Evolutionary conservation across 2,113 vertebrate species (phyloP).

Genomic region (Otolemur garnettii): DNA sequence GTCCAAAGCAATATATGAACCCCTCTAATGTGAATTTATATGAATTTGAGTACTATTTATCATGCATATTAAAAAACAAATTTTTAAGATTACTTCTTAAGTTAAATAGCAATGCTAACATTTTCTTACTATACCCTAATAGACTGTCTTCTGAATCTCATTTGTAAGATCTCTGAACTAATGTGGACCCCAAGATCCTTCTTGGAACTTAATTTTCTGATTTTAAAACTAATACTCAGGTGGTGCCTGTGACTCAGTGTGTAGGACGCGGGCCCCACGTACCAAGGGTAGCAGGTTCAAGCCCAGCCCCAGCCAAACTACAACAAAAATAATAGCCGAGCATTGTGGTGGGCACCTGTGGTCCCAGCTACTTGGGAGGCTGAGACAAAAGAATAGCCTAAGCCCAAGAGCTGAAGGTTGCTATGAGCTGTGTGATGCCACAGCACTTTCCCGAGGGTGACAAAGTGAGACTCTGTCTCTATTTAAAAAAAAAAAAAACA

Average conservation of each 20-base stretch:
- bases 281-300: too few relatives aligned
- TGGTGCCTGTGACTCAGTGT: too few relatives aligned
- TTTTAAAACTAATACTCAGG: not conserved
- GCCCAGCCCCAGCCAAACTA: too few relatives aligned
- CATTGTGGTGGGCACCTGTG: too few relatives aligned
- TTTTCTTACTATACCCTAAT: not conserved
- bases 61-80: not conserved
- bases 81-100: not conserved
- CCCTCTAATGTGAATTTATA: not conserved
- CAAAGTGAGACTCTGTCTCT: too few relatives aligned
- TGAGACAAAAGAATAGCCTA: too few relatives aligned
- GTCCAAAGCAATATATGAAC: not conserved
- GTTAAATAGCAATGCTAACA: not conserved
- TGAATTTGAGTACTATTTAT: not conserved
- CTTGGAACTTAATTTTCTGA: not conserved
- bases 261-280: too few relatives aligned
- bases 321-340: too few relatives aligned
- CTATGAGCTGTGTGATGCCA: too few relatives aligned
- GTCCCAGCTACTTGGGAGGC: too few relatives aligned
- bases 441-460: too few relatives aligned
- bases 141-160: not conserved
- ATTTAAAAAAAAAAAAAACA: not conserved
- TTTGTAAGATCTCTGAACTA: not conserved
- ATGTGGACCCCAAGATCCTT: not conserved
- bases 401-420: too few relatives aligned